Evolutionary conservation across 1,140 invertebrate genomes (phyloP).

Genomic region (Drosophila nasuta): DNA sequence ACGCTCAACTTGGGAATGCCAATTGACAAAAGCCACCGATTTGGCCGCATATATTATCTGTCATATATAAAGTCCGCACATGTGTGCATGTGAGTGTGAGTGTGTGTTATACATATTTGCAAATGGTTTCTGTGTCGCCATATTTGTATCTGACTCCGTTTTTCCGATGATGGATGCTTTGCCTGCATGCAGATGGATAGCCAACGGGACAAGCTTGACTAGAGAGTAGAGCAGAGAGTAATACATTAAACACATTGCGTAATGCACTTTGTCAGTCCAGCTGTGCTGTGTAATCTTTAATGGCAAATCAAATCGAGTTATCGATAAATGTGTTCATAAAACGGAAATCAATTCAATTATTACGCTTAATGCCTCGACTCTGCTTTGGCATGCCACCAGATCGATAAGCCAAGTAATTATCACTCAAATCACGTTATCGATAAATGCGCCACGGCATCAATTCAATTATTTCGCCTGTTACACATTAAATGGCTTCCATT

Average conservation of each 20-base stretch:
- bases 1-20: constrained; percentile 55
- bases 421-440: constrained; percentile 1
- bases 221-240: too few species aligned
- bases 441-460: background rate
- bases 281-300: background rate
- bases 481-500: background rate
- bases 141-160: constrained; percentile 72
- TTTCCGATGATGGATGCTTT: constrained; percentile 68
- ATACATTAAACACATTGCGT: constrained; percentile 32
- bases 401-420: constrained; percentile 15
- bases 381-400: background rate
- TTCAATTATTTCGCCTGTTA: constrained; percentile 4
- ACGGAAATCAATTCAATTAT: constrained; percentile 38
- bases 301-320: constrained; percentile 48
- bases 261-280: constrained; percentile 66
- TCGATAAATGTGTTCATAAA: constrained; percentile 52
- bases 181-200: constrained; percentile 45
- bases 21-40: constrained; percentile 54
- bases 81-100: background rate
- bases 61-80: background rate
- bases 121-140: constrained; percentile 64
- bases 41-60: constrained; percentile 9
- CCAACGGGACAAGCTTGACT: too few species aligned
- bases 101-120: constrained; percentile 57
- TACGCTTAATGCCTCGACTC: background rate